Evolutionary conservation across 2,888 invertebrate genomes (phyloP).

Genomic region (Yponomeuta evonymella): DNA sequence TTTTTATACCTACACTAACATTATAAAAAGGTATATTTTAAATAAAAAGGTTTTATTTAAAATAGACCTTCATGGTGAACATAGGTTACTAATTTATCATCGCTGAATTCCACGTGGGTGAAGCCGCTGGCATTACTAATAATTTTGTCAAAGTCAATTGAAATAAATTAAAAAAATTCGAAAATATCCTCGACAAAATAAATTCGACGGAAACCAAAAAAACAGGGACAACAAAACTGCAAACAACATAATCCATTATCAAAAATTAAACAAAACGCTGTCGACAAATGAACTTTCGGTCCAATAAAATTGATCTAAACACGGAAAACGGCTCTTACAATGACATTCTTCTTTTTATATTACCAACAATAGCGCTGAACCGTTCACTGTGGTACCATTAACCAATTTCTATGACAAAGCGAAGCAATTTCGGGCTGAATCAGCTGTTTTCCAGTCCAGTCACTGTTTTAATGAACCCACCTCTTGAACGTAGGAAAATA

Average conservation of each 20-base stretch:
- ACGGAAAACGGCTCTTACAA: not conserved
- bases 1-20: no score
- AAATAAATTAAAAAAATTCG: no score
- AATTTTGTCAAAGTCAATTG: no score
- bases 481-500: not conserved
- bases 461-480: constrained; percentile 1
- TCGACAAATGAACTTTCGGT: not conserved
- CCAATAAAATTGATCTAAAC: not conserved
- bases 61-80: no score
- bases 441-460: not conserved
- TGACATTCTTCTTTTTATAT: not conserved
- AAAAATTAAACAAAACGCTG: not conserved
- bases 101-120: no score
- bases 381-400: constrained; percentile 1
- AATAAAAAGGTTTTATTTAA: no score
- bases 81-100: no score
- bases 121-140: no score
- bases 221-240: not conserved
- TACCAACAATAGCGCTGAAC: not conserved
- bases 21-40: no score
- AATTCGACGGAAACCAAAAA: no score
- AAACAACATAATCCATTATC: not conserved
- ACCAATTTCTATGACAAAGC: not conserved
- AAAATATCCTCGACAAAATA: no score
- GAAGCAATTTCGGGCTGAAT: not conserved